Conservation (phyloP, 2,113 vertebrate genomes). For the Calonectris borealis region DNA sequence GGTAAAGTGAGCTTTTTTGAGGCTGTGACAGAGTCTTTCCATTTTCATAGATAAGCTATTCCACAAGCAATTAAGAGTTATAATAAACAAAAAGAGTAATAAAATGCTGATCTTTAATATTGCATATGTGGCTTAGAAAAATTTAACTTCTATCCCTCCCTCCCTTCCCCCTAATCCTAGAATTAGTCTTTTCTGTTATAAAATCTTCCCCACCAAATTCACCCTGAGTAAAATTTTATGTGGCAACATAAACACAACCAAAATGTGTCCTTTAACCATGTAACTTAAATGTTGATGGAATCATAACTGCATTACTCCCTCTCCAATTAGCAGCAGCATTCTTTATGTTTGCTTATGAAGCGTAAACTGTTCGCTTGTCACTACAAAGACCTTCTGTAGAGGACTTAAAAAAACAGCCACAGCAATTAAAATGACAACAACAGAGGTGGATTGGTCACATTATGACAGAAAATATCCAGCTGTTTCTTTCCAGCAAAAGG, state of each 20-base stretch:
- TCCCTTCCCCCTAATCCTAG: background rate
- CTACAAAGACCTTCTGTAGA: conserved; percentile 67
- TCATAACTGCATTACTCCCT: conserved; percentile 50
- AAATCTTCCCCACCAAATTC: background rate
- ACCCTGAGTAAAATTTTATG: background rate
- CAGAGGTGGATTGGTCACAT: conserved; percentile 59
- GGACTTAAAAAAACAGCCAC: conserved; percentile 50
- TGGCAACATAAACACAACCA: background rate
- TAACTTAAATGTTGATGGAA: conserved; percentile 56
- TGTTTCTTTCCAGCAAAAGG: conserved; percentile 10
- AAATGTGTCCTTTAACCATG: conserved; percentile 12
- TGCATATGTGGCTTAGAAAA: background rate
- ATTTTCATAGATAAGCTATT: background rate
- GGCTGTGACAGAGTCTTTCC: background rate
- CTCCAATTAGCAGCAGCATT: conserved; percentile 58
- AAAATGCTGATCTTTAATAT: background rate
- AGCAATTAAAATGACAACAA: conserved; percentile 65
- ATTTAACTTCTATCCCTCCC: background rate
- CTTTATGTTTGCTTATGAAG: conserved; percentile 63
- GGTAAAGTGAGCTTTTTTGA: background rate
- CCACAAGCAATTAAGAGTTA: background rate
- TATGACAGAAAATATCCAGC: conserved; percentile 38
- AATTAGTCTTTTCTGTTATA: background rate
- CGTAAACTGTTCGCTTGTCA: conserved; percentile 44
- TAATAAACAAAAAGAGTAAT: background rate